phyloP scores from a whole-genome alignment of 2,888 invertebrate species.

The Sylvicola cinctus region DNA sequence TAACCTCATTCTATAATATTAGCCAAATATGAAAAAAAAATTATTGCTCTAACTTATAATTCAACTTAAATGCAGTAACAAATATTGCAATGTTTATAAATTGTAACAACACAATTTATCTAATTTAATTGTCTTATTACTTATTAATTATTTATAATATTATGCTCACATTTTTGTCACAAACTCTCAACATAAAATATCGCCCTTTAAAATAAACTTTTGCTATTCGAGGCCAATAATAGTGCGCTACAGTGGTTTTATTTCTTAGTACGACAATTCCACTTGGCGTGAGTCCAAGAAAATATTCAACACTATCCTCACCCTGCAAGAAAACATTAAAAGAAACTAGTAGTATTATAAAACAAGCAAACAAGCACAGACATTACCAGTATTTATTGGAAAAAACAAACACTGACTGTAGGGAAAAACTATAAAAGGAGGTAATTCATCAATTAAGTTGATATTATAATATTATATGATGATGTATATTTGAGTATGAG shows the following conservation, averaged over 20 bases:
- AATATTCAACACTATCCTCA: constrained; percentile 92
- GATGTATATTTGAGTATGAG: no score
- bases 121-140: background rate
- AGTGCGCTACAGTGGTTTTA: constrained; percentile 91
- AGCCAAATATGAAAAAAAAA: constrained; percentile 7
- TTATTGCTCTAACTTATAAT: background rate
- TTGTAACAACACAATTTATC: background rate
- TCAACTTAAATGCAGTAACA: background rate
- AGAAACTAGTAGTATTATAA: constrained; percentile 8
- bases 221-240: constrained; percentile 94
- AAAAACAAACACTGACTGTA: no score
- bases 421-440: no score
- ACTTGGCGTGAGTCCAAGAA: constrained; percentile 85
- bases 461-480: no score
- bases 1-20: constrained; percentile 60
- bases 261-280: constrained; percentile 86
- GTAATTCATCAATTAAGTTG: no score
- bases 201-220: constrained; percentile 93
- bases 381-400: no score
- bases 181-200: constrained; percentile 89
- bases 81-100: background rate
- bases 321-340: constrained; percentile 49
- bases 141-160: background rate
- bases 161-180: constrained; percentile 79
- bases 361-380: no score